These are phyloP conservation scores for Balearica regulorum DNA, from an alignment of 2,797 vertebrate species.

Conservation along the genomic window DNA sequence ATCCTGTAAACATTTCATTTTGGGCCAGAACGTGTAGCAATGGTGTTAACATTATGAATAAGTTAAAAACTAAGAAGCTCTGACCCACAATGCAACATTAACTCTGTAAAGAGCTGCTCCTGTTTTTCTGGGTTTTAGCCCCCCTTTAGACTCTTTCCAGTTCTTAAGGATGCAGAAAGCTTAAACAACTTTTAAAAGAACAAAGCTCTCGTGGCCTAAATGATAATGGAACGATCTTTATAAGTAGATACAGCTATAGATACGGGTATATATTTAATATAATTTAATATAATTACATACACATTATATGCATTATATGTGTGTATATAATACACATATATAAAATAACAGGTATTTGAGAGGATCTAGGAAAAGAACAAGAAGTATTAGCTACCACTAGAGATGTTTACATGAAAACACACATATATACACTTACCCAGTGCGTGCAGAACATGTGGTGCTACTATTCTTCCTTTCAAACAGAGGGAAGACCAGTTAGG, in stretches of 20 bases:
- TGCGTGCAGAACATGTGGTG: not conserved
- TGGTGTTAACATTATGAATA: not conserved
- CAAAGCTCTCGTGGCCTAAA: not conserved
- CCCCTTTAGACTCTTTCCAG: not conserved
- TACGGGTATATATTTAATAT: not conserved
- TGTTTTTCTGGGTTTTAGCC: not conserved
- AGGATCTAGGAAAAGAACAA: not conserved
- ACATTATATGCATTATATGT: not conserved
- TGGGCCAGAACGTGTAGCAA: not conserved
- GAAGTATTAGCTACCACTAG: not conserved
- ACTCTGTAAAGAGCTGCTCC: not conserved
- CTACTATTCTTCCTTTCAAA: not conserved
- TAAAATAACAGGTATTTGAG: not conserved
- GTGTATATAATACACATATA: not conserved
- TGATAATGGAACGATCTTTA: not conserved
- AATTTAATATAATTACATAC: not conserved
- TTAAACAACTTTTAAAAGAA: not conserved
- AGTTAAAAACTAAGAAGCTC: not conserved
- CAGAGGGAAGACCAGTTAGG: not conserved
- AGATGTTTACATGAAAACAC: not conserved
- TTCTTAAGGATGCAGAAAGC: not conserved
- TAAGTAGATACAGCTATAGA: not conserved
- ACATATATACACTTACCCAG: not conserved
- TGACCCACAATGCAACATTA: not conserved
- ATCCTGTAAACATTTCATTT: not conserved